Base-by-base conservation (phyloP, 2,797 vertebrate genomes). In the Hephaestus fuliginosus region DNA sequence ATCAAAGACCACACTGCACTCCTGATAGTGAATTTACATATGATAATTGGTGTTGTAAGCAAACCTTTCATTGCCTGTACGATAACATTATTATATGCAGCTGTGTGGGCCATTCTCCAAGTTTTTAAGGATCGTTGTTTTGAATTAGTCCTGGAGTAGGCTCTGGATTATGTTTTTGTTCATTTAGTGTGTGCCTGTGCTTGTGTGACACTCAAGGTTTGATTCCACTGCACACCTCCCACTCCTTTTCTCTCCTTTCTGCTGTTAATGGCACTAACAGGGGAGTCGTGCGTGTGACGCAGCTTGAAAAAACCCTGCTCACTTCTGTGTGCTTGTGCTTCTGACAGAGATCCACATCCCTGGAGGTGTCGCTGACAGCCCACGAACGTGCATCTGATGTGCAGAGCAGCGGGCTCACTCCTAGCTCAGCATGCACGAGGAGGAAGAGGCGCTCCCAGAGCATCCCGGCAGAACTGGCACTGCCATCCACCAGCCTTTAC, bases 331-430 rank as follows among this genome's bases (percentile, higher is more conserved):
- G 63, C 88, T 74, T 87, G 77, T 91, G 57, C 87, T 84, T 81
- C 70, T 86, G 78, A 55, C 89, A 99, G 98, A 94, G 80, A 89
- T 96, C 96, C 12, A 88, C 96, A 0, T 95, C 89, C 78, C 92
- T 92, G 74, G 95, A 94, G 91, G 89, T 91, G 86, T 80, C 92
- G 0, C 61, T 84, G 89, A 91, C 90, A 84, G 85, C 78, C 87
- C 85, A 68, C 7, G 80, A 89, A 70, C 78, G 70, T 77, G 90
- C 67, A 22, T 79, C 86, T 76, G 92, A 93, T 2, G 64, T 73
- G 25, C 89, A 86, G 84, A 91, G 88, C 82, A 83, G 84, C 67
- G 85, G 95, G 93, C 13, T 86, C 93, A 76, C 83, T 85, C 80
- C 91, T 30, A 57, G 83, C 79, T 89, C 73, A 0, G 84, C 51